These are phyloP conservation scores for Eueides isabella DNA, from an alignment of 1,140 invertebrate species.

Conservation along the genomic window DNA sequence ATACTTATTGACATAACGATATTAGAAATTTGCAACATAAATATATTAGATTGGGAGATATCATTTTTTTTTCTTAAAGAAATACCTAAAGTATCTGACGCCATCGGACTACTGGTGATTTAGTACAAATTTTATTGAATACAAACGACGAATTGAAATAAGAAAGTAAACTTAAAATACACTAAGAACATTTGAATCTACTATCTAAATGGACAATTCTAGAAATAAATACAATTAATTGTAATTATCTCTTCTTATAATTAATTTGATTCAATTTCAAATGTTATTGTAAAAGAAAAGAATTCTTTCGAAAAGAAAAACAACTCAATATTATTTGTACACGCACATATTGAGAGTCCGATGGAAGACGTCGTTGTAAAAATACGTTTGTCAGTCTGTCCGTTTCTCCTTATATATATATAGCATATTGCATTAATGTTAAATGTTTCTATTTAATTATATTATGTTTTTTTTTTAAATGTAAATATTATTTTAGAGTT, in stretches of 20 bases:
- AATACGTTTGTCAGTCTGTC: not conserved
- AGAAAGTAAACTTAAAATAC: not conserved
- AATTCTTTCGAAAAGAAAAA: not conserved
- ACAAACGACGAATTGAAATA: too few species aligned
- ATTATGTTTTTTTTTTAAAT: not conserved
- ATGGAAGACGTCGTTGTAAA: not conserved
- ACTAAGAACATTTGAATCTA: not conserved
- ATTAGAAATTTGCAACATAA: not conserved
- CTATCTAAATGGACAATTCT: too few species aligned
- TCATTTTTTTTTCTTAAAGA: not conserved
- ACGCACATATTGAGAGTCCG: not conserved
- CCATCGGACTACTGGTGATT: not conserved
- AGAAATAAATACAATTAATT: too few species aligned
- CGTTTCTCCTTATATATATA: not conserved
- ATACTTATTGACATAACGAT: too few species aligned
- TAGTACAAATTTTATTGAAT: not conserved
- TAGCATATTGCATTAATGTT: not conserved
- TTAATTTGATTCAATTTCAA: too few species aligned
- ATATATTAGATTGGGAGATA: not conserved
- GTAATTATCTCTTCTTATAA: too few species aligned
- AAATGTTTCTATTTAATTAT: constrained; percentile 1
- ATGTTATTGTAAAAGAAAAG: too few species aligned
- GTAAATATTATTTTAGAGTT: constrained; percentile 9
- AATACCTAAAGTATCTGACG: not conserved
- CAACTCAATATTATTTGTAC: not conserved